These are phyloP conservation scores for Caenorhabditis sp. DNA, from an alignment of 2,888 invertebrate genomes.

Conservation along the genomic window DNA sequence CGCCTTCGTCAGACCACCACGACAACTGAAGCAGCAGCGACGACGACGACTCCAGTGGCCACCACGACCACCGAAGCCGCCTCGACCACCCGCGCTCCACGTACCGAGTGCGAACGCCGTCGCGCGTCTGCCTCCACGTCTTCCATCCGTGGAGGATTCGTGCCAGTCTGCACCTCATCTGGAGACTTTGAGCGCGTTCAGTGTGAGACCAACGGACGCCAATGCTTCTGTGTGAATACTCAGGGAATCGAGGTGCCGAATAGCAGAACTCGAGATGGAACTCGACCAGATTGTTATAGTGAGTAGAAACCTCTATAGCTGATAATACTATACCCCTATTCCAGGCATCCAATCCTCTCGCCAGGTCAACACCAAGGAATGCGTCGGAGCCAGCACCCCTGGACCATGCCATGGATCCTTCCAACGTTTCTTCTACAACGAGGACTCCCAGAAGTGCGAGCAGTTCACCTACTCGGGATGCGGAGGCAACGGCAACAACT, in stretches of 20 bases:
- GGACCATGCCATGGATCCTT: constrained; percentile 79
- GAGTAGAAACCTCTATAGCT: constrained; percentile 13
- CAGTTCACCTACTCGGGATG: constrained; percentile 78
- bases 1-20: constrained; percentile 32
- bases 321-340: background rate
- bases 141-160: constrained; percentile 84
- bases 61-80: constrained; percentile 14
- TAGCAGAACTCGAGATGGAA: constrained; percentile 76
- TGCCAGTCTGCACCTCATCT: constrained; percentile 84
- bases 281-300: constrained; percentile 81
- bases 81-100: constrained; percentile 46
- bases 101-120: constrained; percentile 79
- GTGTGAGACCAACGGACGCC: constrained; percentile 84
- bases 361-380: constrained; percentile 75
- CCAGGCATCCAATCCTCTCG: constrained; percentile 77
- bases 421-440: constrained; percentile 80
- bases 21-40: constrained; percentile 23
- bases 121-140: constrained; percentile 71
- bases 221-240: constrained; percentile 85
- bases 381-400: constrained; percentile 72
- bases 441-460: constrained; percentile 75
- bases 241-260: constrained; percentile 82
- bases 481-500: constrained; percentile 83
- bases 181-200: constrained; percentile 84
- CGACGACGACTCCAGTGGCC: constrained; percentile 51